Evolutionary conservation across 2,113 vertebrate genomes (phyloP).

Genomic region (Nymphicus hollandicus): DNA sequence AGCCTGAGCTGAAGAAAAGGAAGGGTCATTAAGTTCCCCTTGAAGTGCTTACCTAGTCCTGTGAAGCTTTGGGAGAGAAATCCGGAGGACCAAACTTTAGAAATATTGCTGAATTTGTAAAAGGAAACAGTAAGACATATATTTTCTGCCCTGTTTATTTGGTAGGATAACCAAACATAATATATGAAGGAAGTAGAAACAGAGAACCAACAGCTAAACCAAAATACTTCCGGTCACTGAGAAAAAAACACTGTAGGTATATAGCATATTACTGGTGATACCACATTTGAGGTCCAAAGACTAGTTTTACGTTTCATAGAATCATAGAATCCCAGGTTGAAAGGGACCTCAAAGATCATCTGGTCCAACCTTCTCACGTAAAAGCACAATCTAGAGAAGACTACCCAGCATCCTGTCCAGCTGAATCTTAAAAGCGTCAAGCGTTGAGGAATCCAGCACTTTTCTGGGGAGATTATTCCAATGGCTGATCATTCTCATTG

Average conservation of each 20-base stretch:
- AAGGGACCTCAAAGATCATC: not conserved
- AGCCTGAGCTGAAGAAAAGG: not conserved
- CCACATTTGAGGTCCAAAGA: not conserved
- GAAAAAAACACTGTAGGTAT: not conserved
- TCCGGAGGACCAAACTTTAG: not conserved
- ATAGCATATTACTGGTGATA: not conserved
- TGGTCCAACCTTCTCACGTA: not conserved
- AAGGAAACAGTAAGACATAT: not conserved
- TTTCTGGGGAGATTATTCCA: not conserved
- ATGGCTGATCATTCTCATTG: not conserved
- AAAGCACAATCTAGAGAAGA: not conserved
- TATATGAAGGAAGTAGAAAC: not conserved
- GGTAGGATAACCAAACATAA: not conserved
- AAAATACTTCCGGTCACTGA: not conserved
- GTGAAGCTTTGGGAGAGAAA: not conserved
- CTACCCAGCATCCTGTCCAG: not conserved
- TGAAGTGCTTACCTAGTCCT: not conserved
- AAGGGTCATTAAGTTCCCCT: not conserved
- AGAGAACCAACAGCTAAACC: not conserved
- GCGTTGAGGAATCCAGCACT: not conserved
- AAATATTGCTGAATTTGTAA: not conserved
- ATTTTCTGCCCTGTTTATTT: not conserved
- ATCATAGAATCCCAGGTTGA: not conserved
- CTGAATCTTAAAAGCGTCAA: not conserved
- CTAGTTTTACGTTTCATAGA: not conserved